These are phyloP conservation scores for Trachelus tabidus DNA, from an alignment of 2,888 invertebrate species.

Conservation along the genomic window DNA sequence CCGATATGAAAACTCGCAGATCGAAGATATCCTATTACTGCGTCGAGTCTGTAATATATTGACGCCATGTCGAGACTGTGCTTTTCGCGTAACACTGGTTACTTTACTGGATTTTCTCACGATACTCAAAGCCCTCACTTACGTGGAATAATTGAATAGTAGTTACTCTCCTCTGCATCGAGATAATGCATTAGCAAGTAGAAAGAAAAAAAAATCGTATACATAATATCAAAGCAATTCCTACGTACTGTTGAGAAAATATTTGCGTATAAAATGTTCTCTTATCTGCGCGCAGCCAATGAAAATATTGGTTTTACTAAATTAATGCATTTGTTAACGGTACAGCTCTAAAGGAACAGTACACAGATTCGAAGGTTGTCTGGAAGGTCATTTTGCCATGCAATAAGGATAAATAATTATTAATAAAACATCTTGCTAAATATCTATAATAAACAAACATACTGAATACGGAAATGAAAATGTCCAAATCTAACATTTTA, in stretches of 20 bases:
- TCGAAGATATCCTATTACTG: background rate
- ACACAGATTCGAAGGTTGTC: background rate
- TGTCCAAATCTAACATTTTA: background rate
- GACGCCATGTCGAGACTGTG: background rate
- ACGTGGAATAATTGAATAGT: background rate
- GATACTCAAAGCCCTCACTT: background rate
- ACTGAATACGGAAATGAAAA: background rate
- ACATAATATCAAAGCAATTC: background rate
- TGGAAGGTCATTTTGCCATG: background rate
- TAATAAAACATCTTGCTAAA: background rate
- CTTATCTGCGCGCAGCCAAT: background rate
- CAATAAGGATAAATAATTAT: background rate
- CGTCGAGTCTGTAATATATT: background rate
- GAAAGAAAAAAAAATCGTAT: background rate
- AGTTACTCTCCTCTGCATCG: background rate
- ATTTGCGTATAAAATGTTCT: background rate
- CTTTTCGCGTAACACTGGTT: background rate
- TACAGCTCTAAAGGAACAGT: background rate
- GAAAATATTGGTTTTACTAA: background rate
- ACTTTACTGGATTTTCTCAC: background rate
- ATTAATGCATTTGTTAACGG: background rate
- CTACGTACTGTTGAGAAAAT: background rate
- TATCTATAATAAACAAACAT: background rate
- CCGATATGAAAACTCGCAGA: background rate
- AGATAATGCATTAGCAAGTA: background rate